Conservation (phyloP, 2,888 invertebrate species). For the Apamea monoglypha region DNA sequence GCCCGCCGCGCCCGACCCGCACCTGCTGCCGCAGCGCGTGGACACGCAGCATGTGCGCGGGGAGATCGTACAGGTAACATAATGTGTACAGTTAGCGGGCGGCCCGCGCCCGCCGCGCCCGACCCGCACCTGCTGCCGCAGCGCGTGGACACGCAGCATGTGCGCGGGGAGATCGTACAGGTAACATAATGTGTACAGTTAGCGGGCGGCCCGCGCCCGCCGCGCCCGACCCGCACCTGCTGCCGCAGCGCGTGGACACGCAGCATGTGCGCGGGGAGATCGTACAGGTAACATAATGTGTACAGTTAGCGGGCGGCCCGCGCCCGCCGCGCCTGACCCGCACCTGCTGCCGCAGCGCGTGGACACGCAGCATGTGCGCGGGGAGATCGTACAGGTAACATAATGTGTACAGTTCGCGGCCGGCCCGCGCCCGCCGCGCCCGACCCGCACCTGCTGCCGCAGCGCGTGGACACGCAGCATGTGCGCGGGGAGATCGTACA, state of each 20-base stretch:
- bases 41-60: conserved; percentile 84
- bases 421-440: conserved; percentile 45
- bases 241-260: conserved; percentile 91
- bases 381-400: too few relatives aligned
- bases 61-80: conserved; percentile 59
- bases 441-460: conserved; percentile 85
- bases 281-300: conserved; percentile 59
- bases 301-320: too few relatives aligned
- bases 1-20: conserved; percentile 39
- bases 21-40: conserved; percentile 90
- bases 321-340: too few relatives aligned
- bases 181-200: too few relatives aligned
- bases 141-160: too few relatives aligned
- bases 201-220: conserved; percentile 36
- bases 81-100: too few relatives aligned
- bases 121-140: too few relatives aligned
- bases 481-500: conserved; percentile 35
- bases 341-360: too few relatives aligned
- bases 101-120: too few relatives aligned
- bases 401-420: too few relatives aligned
- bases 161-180: too few relatives aligned
- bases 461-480: conserved; percentile 89
- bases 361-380: too few relatives aligned
- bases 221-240: conserved; percentile 73
- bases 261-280: conserved; percentile 61